These are phyloP conservation scores for Hippocampus comes DNA, from an alignment of 2,113 vertebrate species.

Conservation along the genomic window DNA sequence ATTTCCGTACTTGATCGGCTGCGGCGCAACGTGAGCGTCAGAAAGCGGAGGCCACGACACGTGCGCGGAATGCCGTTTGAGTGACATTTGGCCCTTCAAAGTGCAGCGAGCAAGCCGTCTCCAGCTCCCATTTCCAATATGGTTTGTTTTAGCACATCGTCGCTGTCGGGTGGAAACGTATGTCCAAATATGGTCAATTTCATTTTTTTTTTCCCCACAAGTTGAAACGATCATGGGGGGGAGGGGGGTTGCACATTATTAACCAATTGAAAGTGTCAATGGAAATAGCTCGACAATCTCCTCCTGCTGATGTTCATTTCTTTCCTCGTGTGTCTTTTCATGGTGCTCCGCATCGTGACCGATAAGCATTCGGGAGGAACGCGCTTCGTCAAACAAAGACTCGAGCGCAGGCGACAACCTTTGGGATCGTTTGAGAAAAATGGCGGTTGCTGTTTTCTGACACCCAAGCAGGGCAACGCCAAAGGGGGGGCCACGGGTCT, in stretches of 20 bases:
- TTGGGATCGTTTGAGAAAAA: conserved; percentile 52
- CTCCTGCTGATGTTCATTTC: background rate
- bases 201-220: no score
- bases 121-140: background rate
- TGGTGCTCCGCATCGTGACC: conserved; percentile 47
- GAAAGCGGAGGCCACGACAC: conserved; percentile 12
- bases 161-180: no score
- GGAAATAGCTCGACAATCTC: no score
- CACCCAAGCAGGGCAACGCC: conserved; percentile 19
- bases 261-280: no score
- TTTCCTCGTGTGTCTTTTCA: conserved; percentile 44
- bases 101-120: conserved; percentile 5
- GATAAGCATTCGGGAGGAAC: conserved; percentile 56
- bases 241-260: no score
- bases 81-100: conserved; percentile 12
- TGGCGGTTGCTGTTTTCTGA: conserved; percentile 49
- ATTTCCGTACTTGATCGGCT: background rate
- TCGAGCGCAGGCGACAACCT: conserved; percentile 57
- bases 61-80: conserved; percentile 1
- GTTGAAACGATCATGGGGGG: no score
- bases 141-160: no score
- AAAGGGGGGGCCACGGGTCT: background rate
- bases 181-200: no score
- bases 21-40: background rate
- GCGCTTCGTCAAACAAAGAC: conserved; percentile 48